phyloP scores from a whole-genome alignment of 2,797 vertebrate species.

The Sus cebifrons region DNA sequence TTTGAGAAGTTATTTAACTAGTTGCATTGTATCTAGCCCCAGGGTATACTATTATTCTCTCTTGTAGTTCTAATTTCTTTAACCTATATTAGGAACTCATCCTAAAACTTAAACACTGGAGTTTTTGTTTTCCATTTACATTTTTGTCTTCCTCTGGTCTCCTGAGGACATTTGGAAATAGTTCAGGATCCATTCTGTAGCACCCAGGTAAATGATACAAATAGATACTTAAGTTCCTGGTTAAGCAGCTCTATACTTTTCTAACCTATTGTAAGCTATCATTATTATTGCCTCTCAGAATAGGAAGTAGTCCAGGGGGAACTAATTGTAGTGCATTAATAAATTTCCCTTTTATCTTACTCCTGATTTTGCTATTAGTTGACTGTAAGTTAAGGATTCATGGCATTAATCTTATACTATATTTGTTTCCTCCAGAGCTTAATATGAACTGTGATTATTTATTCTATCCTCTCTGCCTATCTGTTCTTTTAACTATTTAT shows the following conservation, averaged over 20 bases:
- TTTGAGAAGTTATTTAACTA: constrained; percentile 6
- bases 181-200: background rate
- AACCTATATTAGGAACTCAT: background rate
- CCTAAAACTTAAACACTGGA: background rate
- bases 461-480: background rate
- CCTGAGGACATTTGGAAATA: background rate
- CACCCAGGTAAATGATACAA: background rate
- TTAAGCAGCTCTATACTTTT: background rate
- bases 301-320: background rate
- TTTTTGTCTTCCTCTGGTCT: background rate
- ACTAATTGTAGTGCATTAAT: background rate
- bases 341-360: background rate
- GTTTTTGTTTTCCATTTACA: background rate
- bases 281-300: background rate
- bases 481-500: background rate
- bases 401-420: background rate
- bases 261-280: constrained; percentile 1
- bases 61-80: background rate
- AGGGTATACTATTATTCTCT: accelerated
- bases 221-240: background rate
- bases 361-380: background rate
- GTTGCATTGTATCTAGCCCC: background rate
- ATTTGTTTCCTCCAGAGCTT: background rate
- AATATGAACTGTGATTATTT: background rate
- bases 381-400: background rate